Conservation (phyloP, 2,797 vertebrate genomes). For the Lutjanus argentimaculatus region DNA sequence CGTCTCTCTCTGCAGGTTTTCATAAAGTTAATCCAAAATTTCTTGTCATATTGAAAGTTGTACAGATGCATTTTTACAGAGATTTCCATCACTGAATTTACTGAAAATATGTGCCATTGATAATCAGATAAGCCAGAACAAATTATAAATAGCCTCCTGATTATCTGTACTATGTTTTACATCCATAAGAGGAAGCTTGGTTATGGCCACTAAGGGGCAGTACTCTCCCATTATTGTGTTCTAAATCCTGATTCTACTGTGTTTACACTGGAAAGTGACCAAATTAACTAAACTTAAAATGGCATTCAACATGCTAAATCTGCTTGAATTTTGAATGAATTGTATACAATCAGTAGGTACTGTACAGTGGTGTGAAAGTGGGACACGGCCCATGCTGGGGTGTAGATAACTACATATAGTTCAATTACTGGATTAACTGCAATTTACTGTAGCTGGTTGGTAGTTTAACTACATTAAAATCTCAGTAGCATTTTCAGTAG, state of each 20-base stretch:
- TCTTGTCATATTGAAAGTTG: background rate
- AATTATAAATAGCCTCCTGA: background rate
- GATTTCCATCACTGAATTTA: background rate
- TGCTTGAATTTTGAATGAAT: background rate
- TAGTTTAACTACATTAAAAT: too few species aligned
- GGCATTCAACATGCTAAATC: background rate
- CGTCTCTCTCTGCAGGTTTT: background rate
- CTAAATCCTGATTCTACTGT: background rate
- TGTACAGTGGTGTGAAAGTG: background rate
- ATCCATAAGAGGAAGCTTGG: background rate
- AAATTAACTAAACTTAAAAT: background rate
- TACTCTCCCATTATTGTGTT: background rate
- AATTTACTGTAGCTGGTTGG: too few species aligned
- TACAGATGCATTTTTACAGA: background rate
- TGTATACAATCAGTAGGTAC: background rate
- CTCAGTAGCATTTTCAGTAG: too few species aligned
- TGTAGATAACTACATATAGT: too few species aligned
- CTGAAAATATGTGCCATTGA: background rate
- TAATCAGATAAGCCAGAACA: background rate
- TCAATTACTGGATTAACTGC: too few species aligned
- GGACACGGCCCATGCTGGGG: too few species aligned
- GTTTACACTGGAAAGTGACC: background rate
- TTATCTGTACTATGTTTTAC: background rate
- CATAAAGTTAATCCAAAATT: background rate
- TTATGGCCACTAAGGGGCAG: constrained; percentile 49